Percentiles rank a stretch among this genome's conserved stretches.
Conservation (phyloP, 2,797 vertebrate species). For the Mormyrops boulengeri region DNA sequence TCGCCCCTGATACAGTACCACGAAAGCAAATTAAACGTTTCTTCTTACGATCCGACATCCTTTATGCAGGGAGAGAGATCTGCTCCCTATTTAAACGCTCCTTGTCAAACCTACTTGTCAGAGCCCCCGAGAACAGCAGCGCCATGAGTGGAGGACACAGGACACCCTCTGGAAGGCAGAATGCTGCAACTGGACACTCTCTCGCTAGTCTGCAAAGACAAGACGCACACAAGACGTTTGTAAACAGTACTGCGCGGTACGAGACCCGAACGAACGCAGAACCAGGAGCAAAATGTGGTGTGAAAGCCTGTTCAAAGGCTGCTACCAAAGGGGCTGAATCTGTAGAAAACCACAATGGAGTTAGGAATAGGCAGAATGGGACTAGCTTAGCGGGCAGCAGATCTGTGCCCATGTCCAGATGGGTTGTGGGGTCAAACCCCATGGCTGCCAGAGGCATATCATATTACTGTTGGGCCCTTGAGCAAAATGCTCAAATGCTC, state of each 20-base stretch:
- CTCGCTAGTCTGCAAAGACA: constrained; percentile 37
- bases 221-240: background rate
- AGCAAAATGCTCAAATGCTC: background rate
- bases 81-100: background rate
- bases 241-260: background rate
- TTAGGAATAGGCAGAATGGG: background rate
- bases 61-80: background rate
- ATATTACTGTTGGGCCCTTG: background rate
- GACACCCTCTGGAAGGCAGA: background rate
- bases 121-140: constrained; percentile 57
- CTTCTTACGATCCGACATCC: background rate
- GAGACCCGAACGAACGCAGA: background rate
- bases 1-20: background rate
- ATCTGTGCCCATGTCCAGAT: background rate
- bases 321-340: background rate
- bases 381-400: background rate
- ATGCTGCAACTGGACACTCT: background rate
- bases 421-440: background rate
- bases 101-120: constrained; percentile 57
- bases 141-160: constrained; percentile 44
- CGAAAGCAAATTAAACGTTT: background rate
- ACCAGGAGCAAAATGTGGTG: background rate
- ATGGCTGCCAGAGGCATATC: background rate
- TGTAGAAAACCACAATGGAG: background rate
- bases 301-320: background rate